Evolutionary conservation across 2,113 vertebrate species (phyloP).

Genomic region (Syngnathus floridae): DNA sequence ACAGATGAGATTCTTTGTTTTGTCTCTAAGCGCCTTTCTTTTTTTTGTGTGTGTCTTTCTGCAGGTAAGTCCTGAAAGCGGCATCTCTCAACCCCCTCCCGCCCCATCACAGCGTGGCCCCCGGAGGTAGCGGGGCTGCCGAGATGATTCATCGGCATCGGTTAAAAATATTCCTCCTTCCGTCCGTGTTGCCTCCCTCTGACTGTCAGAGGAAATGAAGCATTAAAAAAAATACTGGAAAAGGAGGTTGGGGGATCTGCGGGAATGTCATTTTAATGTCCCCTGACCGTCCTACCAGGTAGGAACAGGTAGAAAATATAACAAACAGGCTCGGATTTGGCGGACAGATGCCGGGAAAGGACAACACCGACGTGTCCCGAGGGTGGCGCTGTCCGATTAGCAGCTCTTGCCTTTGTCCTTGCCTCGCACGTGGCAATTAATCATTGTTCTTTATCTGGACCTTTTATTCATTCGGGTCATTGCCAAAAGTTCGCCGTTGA

Average conservation of each 20-base stretch:
- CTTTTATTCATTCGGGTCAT: constrained; percentile 48
- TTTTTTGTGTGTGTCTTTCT: constrained; percentile 19
- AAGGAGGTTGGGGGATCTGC: constrained; percentile 14
- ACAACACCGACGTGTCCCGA: constrained; percentile 16
- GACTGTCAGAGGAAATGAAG: constrained; percentile 57
- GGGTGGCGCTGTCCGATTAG: constrained; percentile 19
- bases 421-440: constrained; percentile 54
- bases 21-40: neutral
- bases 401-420: constrained; percentile 41
- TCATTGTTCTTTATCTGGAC: constrained; percentile 60
- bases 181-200: constrained; percentile 35
- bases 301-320: constrained; percentile 16
- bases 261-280: constrained; percentile 36
- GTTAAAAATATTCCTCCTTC: constrained; percentile 62
- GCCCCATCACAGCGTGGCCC: constrained; percentile 42
- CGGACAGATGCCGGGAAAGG: constrained; percentile 11
- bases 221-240: constrained; percentile 30
- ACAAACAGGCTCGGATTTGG: constrained; percentile 4
- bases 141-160: constrained; percentile 63
- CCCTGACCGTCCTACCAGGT: constrained; percentile 27
- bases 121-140: constrained; percentile 49
- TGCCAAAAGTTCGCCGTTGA: constrained; percentile 31
- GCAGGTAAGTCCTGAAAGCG: constrained; percentile 67
- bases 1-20: neutral
- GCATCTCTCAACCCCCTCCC: constrained; percentile 33